phyloP scores from a whole-genome alignment of 1,140 invertebrate genomes.

The Lepidurus apus region DNA sequence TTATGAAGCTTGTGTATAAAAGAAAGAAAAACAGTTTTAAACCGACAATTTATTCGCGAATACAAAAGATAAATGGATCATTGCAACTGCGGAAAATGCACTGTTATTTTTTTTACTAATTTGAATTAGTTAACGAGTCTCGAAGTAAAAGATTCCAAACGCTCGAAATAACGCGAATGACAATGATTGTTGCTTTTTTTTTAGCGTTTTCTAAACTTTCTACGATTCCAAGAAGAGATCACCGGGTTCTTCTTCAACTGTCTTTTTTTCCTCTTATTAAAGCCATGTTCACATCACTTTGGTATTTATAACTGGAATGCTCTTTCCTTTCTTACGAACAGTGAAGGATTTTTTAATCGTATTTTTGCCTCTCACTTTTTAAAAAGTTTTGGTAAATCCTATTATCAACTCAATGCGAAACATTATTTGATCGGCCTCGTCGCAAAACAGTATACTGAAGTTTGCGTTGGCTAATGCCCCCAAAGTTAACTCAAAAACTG shows the following conservation, averaged over 20 bases:
- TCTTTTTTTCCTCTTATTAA: background rate
- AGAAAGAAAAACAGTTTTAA: background rate
- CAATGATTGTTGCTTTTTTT: background rate
- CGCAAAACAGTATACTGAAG: background rate
- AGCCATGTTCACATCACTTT: background rate
- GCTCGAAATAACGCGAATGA: background rate
- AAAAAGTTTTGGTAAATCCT: too few species aligned
- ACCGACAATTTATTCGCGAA: background rate
- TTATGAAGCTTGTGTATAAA: background rate
- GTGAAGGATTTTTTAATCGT: too few species aligned
- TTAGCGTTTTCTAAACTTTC: background rate
- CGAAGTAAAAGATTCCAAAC: background rate
- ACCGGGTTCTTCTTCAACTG: background rate
- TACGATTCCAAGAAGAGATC: slow-evolving; percentile 8
- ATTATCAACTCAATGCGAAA: too few species aligned
- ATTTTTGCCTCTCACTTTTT: too few species aligned
- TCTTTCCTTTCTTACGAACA: background rate
- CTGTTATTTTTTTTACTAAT: background rate
- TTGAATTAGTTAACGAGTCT: background rate
- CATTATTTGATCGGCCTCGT: too few species aligned
- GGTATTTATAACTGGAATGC: background rate
- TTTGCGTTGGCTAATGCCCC: background rate
- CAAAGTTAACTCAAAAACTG: background rate
- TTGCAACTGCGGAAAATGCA: background rate
- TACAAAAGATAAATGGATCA: background rate